phyloP scores from a whole-genome alignment of 2,797 vertebrate genomes.

The Anniella stebbinsi region DNA sequence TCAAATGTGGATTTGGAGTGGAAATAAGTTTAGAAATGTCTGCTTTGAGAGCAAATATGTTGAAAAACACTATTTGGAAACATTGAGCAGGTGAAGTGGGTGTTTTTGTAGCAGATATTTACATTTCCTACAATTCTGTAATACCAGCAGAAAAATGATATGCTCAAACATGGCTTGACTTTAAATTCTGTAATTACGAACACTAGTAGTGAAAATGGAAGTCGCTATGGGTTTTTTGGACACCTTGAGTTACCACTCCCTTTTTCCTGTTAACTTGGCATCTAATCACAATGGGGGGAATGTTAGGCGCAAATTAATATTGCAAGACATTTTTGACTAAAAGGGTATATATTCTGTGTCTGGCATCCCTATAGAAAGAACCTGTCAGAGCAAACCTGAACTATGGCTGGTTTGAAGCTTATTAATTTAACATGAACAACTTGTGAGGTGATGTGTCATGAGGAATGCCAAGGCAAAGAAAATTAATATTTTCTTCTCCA shows the following conservation, averaged over 20 bases:
- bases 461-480: constrained; percentile 40
- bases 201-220: background rate
- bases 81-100: background rate
- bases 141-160: background rate
- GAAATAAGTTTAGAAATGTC: background rate
- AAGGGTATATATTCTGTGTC: constrained; percentile 14
- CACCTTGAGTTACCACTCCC: background rate
- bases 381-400: constrained; percentile 23
- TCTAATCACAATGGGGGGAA: background rate
- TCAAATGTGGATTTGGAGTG: background rate
- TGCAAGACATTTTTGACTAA: background rate
- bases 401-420: constrained; percentile 10
- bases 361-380: constrained; percentile 16
- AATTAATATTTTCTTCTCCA: constrained; percentile 24
- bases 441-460: constrained; percentile 34
- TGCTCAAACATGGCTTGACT: no score
- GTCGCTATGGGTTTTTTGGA: background rate
- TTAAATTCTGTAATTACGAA: constrained; percentile 1
- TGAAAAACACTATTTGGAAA: background rate
- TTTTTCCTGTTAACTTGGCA: background rate
- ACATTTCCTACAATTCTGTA: background rate
- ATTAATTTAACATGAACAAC: constrained; percentile 35
- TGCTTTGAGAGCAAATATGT: background rate
- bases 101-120: background rate
- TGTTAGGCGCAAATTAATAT: background rate